phyloP scores from a whole-genome alignment of 1,140 invertebrate genomes.

The Trichogramma pretiosum region DNA sequence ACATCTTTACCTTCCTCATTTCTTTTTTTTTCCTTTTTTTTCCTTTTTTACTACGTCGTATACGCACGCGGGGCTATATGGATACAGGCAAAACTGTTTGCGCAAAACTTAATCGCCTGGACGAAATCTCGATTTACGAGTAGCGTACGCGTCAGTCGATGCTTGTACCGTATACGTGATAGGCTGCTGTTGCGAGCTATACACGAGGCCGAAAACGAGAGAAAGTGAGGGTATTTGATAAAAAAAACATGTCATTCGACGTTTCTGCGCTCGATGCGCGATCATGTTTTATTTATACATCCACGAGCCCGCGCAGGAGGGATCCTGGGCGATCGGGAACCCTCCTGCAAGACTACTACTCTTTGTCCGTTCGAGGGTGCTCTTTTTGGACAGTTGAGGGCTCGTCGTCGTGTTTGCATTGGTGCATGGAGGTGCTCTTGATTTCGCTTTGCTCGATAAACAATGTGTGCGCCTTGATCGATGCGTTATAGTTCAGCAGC shows the following conservation, averaged over 20 bases:
- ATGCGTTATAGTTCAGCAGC: no score
- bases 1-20: not conserved
- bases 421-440: not conserved
- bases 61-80: not conserved
- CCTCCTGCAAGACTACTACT: no score
- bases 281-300: slow-evolving; percentile 18
- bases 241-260: slow-evolving; percentile 2
- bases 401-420: not conserved
- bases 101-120: slow-evolving; percentile 10
- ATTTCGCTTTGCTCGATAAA: not conserved
- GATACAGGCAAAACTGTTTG: slow-evolving; percentile 12
- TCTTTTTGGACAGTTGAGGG: no score
- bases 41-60: not conserved
- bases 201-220: no score
- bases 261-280: not conserved
- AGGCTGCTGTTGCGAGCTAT: not conserved
- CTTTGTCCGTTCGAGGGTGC: no score
- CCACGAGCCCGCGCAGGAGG: not conserved
- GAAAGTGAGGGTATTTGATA: no score
- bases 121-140: slow-evolving; percentile 18
- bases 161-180: no score
- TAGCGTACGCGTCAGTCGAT: no score
- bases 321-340: not conserved
- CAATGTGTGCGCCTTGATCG: not conserved
- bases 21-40: not conserved